phyloP scores from a whole-genome alignment of 1,140 invertebrate species.

The Lucilia cuprina region DNA sequence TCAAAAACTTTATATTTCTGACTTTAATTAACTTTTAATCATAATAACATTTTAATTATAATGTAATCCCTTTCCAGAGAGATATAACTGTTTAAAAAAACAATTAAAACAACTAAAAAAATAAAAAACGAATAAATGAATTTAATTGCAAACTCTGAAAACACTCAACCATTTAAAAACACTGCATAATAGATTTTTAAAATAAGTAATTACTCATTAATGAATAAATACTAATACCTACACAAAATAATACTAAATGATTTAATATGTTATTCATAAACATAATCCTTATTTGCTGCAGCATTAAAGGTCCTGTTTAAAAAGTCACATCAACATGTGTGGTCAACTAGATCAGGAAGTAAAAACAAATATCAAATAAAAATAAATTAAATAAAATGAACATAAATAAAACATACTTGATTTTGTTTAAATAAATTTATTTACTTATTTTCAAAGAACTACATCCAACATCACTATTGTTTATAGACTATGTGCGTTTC shows the following conservation, averaged over 20 bases:
- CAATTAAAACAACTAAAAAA: too few species aligned
- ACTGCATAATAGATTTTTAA: not conserved
- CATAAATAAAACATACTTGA: not conserved
- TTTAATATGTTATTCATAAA: not conserved
- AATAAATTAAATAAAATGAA: not conserved
- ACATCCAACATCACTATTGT: not conserved
- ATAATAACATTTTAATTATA: too few species aligned
- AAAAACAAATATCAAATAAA: not conserved
- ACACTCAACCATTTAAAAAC: too few species aligned
- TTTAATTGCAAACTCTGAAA: too few species aligned
- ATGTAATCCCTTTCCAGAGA: too few species aligned
- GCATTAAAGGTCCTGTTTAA: not conserved
- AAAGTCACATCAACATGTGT: not conserved
- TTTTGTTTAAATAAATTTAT: not conserved
- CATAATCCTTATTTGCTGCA: not conserved
- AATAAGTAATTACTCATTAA: not conserved
- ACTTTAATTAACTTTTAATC: too few species aligned
- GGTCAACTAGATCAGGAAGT: not conserved
- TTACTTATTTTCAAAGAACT: not conserved
- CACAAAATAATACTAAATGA: not conserved
- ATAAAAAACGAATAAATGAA: too few species aligned
- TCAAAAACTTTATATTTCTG: too few species aligned
- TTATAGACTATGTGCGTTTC: not conserved
- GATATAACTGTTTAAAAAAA: too few species aligned
- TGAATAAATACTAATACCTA: not conserved